These are phyloP conservation scores for Holacanthus passer DNA, from an alignment of 2,113 vertebrate genomes.

Conservation along the genomic window DNA sequence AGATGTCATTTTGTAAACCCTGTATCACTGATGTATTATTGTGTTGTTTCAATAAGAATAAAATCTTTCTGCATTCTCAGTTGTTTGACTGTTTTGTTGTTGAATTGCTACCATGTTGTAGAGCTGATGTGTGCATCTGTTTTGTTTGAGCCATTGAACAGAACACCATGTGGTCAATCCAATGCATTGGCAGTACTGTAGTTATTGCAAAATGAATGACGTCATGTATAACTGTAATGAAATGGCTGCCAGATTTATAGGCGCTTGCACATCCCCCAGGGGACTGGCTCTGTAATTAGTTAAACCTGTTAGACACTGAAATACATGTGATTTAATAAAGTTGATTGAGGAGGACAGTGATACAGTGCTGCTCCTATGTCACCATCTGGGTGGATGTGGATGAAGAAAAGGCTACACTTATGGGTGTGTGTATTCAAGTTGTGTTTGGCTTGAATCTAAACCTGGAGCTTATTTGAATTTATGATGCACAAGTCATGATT, in stretches of 20 bases:
- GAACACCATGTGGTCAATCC: background rate
- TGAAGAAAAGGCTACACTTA: background rate
- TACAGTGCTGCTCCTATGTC: background rate
- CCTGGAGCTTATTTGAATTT: too few species aligned
- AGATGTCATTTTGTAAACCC: conserved; percentile 39
- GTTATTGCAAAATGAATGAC: background rate
- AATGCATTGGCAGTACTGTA: background rate
- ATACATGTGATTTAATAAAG: background rate
- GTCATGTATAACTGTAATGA: background rate
- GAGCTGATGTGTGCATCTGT: background rate
- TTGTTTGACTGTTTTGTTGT: background rate
- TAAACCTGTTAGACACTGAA: background rate
- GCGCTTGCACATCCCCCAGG: too few species aligned
- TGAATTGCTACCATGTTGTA: background rate
- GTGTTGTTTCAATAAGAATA: conserved; percentile 51
- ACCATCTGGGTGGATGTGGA: background rate
- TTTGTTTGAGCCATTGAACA: background rate
- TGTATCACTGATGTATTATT: conserved; percentile 31
- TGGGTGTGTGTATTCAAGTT: background rate
- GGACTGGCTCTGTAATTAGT: background rate
- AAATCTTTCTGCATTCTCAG: conserved; percentile 44
- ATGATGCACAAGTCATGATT: too few species aligned
- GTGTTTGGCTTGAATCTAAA: background rate
- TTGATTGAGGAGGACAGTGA: background rate
- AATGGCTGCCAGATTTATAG: background rate